These are phyloP conservation scores for Crotalus helleri DNA, from an alignment of 2,113 vertebrate genomes.

Conservation along the genomic window DNA sequence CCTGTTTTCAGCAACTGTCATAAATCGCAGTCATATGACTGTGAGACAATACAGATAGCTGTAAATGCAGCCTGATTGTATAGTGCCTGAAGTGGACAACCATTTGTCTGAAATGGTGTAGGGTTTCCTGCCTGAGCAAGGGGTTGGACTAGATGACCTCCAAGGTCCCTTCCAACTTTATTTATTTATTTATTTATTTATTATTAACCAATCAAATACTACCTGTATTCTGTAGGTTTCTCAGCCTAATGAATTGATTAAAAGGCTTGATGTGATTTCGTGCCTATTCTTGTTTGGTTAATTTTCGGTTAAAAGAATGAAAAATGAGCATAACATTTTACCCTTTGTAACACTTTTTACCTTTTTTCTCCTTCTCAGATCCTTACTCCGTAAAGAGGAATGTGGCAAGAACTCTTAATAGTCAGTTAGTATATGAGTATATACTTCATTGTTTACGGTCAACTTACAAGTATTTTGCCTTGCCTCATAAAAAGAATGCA, in stretches of 20 bases:
- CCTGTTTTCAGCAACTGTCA: neutral
- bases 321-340: neutral
- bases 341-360: neutral
- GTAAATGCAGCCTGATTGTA: neutral
- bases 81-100: neutral
- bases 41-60: neutral
- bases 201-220: neutral
- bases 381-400: constrained; percentile 91
- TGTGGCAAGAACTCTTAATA: constrained; percentile 88
- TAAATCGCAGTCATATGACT: neutral
- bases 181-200: no score
- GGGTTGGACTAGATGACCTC: no score
- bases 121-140: no score
- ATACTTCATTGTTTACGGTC: constrained; percentile 89
- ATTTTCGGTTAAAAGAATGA: neutral
- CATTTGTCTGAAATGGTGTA: no score
- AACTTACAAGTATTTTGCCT: constrained; percentile 92
- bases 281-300: neutral
- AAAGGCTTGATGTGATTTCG: neutral
- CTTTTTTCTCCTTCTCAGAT: constrained; percentile 70
- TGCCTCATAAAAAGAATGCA: constrained; percentile 69
- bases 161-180: no score
- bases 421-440: constrained; percentile 87
- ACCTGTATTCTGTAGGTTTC: neutral
- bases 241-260: neutral